Conservation (phyloP, 2,888 invertebrate species). For the Agrochola lota region DNA sequence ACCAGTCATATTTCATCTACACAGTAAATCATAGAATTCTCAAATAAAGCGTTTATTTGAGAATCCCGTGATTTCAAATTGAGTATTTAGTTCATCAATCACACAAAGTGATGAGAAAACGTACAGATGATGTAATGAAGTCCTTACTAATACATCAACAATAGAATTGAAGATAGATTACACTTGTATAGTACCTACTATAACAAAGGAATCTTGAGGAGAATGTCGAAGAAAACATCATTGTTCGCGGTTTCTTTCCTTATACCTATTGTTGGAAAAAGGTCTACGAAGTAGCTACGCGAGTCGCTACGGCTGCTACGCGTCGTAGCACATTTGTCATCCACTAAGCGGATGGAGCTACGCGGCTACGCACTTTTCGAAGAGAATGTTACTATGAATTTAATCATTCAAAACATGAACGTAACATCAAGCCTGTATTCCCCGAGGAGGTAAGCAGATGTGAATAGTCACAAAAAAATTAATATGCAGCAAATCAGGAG, state of each 20-base stretch:
- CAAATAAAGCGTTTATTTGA: conserved; percentile 31
- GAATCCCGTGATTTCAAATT: too few species aligned
- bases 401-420: neutral
- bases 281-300: conserved; percentile 46
- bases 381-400: neutral
- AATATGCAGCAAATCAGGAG: neutral
- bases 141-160: conserved; percentile 8
- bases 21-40: conserved; percentile 28
- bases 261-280: conserved; percentile 27
- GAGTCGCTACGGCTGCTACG: conserved; percentile 39
- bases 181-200: conserved; percentile 3
- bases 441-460: too few species aligned
- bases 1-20: conserved; percentile 40
- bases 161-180: conserved; percentile 44
- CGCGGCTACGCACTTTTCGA: conserved; percentile 16
- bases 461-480: neutral
- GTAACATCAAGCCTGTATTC: neutral
- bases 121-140: conserved; percentile 38
- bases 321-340: conserved; percentile 32
- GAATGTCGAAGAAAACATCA: conserved; percentile 37
- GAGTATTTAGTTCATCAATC: conserved; percentile 51
- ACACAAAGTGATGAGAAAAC: conserved; percentile 24
- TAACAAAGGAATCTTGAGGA: conserved; percentile 28
- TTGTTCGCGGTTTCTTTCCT: conserved; percentile 37
- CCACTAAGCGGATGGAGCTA: conserved; percentile 12